Base-by-base conservation (phyloP, 2,113 vertebrate species). In the Aythya baeri region DNA sequence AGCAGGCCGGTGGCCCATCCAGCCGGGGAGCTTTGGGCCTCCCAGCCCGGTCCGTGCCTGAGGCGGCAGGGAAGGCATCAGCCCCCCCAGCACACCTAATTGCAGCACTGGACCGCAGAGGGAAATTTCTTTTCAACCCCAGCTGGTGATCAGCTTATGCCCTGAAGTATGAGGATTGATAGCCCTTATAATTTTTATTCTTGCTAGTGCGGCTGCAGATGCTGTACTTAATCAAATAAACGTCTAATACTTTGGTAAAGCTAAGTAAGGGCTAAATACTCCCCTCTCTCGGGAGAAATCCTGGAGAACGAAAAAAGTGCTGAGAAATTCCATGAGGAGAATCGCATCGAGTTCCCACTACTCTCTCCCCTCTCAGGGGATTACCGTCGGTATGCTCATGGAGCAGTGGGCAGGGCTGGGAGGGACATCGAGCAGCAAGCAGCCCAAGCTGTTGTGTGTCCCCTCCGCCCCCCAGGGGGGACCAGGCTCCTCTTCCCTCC, bases 161-260 rank as follows among this genome's bases (percentile, higher is more conserved):
- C 96, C 96, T 96, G 94, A 97, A 97, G 95, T 97, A 97, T 94
- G 92, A 97, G 93, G 95, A 97, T 96, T 97, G 96, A 97, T 97
- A 96, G 95, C 85, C 85, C 89, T 97, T 94, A 97, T 95, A 97
- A 95, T 97, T 97, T 97, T 96, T 96, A 95, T 93, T 91, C 87
- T 84, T 91, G 96, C 91, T 91, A 85, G 85, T 54, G 80, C 55
- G 88, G 88, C 88, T 96, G 96, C 95, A 97, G 96, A 96, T 94
- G 95, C 86, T 93, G 10, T 92, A 92, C 94, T 94, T 96, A 96
- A 97, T 97, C 94, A 97, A 97, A 96, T 95, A 97, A 95, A 95
- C 85, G 93, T 87, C 95, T 97, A 93, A 97, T 95, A 96, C 93
- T 96, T 96, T 36, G 92, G 94, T 96, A 89, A 96, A 95, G 84